A percentile compares a stretch with the other conserved stretches of the same genome.
These are phyloP conservation scores for Gasteruption jaculator DNA, from an alignment of 2,888 invertebrate species.

Conservation along the genomic window DNA sequence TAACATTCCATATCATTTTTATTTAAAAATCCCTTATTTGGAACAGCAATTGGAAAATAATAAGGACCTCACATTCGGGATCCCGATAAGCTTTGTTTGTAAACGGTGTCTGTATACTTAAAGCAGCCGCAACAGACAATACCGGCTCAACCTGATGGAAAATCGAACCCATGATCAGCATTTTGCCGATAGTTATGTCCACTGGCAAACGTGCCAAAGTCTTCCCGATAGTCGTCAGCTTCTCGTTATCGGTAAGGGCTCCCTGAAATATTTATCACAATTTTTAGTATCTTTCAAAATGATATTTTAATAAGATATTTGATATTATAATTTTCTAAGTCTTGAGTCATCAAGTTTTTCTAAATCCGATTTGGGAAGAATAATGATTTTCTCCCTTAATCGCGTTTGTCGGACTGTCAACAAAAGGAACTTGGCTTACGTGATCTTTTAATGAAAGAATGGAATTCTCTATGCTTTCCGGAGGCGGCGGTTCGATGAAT, in stretches of 20 bases:
- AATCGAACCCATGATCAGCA: slow-evolving; percentile 86
- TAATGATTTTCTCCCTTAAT: too few species aligned
- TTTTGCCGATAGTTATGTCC: slow-evolving; percentile 92
- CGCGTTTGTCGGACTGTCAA: too few species aligned
- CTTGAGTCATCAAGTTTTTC: neutral
- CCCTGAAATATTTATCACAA: slow-evolving; percentile 56
- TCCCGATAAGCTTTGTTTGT: slow-evolving; percentile 86
- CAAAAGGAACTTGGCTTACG: slow-evolving; percentile 51
- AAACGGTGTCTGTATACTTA: slow-evolving; percentile 91
- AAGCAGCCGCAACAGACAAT: slow-evolving; percentile 81
- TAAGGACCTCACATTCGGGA: slow-evolving; percentile 72
- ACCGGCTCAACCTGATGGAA: slow-evolving; percentile 86
- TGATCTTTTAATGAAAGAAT: slow-evolving; percentile 83
- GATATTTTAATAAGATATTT: slow-evolving; percentile 6
- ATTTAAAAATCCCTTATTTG: slow-evolving; percentile 4
- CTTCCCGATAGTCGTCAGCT: slow-evolving; percentile 80
- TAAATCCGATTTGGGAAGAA: too few species aligned
- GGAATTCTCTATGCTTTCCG: slow-evolving; percentile 80
- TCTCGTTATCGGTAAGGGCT: slow-evolving; percentile 74
- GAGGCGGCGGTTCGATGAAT: slow-evolving; percentile 88
- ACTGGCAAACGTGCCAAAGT: slow-evolving; percentile 88
- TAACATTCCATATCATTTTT: slow-evolving; percentile 1
- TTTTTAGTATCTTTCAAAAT: slow-evolving; percentile 6
- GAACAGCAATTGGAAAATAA: too few species aligned
- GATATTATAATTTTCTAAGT: slow-evolving; percentile 8